Percentiles rank a stretch among this genome's conserved stretches.
Conservation (phyloP, 2,888 invertebrate genomes). For the Tenthredo notha region DNA sequence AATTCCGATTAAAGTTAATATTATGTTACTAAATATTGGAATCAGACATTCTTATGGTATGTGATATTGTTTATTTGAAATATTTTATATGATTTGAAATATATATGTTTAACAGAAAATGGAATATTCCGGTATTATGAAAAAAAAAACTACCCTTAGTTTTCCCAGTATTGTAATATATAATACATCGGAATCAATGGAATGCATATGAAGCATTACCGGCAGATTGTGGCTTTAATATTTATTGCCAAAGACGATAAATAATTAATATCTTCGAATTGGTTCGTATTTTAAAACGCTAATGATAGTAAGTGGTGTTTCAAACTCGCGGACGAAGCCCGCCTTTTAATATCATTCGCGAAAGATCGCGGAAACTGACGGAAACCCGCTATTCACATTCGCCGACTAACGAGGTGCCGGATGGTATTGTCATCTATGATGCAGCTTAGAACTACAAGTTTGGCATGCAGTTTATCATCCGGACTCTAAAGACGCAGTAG, state of each 20-base stretch:
- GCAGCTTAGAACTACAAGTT: no score
- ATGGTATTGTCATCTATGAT: no score
- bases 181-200: no score
- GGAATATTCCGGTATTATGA: no score
- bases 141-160: background rate
- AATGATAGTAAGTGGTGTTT: background rate
- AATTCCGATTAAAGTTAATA: background rate
- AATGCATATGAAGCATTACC: no score
- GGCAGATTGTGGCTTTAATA: background rate
- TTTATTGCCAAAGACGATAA: background rate
- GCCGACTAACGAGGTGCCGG: no score
- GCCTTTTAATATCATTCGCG: background rate
- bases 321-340: background rate
- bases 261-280: no score
- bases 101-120: constrained; percentile 24
- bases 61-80: constrained; percentile 8
- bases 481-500: background rate
- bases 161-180: background rate
- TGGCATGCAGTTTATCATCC: no score
- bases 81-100: constrained; percentile 43
- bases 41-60: background rate
- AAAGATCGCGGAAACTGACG: background rate
- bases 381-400: background rate
- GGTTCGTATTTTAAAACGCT: no score
- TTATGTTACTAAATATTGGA: background rate